These are phyloP conservation scores for Iphiclides podalirius DNA, from an alignment of 2,888 invertebrate species.

Conservation along the genomic window DNA sequence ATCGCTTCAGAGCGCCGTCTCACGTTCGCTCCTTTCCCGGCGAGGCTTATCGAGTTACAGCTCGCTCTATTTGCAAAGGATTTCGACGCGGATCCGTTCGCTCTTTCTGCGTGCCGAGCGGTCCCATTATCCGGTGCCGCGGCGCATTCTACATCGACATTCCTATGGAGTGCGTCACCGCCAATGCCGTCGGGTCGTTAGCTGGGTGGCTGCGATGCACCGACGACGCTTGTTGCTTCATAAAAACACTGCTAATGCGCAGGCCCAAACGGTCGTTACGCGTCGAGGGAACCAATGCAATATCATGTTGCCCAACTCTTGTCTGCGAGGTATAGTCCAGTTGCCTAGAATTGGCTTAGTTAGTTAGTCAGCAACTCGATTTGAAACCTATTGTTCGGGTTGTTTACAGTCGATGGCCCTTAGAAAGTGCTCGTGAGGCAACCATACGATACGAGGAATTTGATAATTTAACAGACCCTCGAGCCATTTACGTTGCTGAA, in stretches of 20 bases:
- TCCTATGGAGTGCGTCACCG: slow-evolving; percentile 66
- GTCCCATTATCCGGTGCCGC: slow-evolving; percentile 37
- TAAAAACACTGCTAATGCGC: not conserved
- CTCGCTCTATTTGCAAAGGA: slow-evolving; percentile 34
- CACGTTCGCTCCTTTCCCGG: slow-evolving; percentile 55
- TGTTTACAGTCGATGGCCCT: slow-evolving; percentile 47
- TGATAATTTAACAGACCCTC: slow-evolving; percentile 27
- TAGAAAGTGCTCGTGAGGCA: slow-evolving; percentile 69
- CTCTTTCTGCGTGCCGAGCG: slow-evolving; percentile 31
- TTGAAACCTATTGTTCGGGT: slow-evolving; percentile 43
- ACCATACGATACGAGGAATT: slow-evolving; percentile 53
- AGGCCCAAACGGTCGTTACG: slow-evolving; percentile 32
- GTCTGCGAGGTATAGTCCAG: slow-evolving; percentile 42
- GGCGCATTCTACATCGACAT: slow-evolving; percentile 66
- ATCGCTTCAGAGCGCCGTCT: slow-evolving; percentile 46
- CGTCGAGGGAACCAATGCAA: slow-evolving; percentile 57
- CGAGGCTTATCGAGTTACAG: slow-evolving; percentile 48
- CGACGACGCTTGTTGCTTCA: not conserved
- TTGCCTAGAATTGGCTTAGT: slow-evolving; percentile 28
- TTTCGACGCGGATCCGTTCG: slow-evolving; percentile 32
- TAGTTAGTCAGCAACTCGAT: slow-evolving; percentile 39
- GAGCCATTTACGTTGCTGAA: slow-evolving; percentile 34
- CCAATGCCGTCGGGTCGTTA: slow-evolving; percentile 36
- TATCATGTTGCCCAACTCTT: slow-evolving; percentile 55
- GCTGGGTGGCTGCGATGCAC: slow-evolving; percentile 29